phyloP scores from a whole-genome alignment of 2,113 vertebrate species.

The Pelusios castaneus region DNA sequence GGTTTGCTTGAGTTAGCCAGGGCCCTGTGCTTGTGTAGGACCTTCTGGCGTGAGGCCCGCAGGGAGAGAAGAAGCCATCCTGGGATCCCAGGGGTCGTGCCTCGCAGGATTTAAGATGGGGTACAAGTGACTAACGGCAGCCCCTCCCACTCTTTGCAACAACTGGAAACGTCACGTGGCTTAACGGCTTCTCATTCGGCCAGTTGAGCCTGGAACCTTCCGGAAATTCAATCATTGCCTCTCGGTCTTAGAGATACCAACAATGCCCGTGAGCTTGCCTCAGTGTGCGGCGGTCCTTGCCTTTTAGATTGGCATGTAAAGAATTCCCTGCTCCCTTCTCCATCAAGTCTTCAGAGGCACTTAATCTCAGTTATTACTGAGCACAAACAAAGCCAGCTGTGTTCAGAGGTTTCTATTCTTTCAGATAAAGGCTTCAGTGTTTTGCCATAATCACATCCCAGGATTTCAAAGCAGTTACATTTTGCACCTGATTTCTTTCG shows the following conservation, averaged over 20 bases:
- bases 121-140: neutral
- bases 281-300: accelerated
- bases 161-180: neutral
- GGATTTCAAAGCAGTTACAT: neutral
- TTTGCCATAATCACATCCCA: neutral
- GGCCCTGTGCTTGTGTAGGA: neutral
- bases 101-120: neutral
- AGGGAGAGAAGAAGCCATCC: neutral
- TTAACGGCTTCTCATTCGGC: neutral
- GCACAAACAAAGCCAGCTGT: neutral
- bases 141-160: neutral
- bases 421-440: neutral
- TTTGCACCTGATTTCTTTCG: neutral
- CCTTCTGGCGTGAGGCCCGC: neutral
- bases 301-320: neutral
- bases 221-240: neutral
- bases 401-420: neutral
- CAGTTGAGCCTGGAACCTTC: neutral
- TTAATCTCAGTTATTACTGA: neutral
- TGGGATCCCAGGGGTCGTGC: neutral
- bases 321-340: neutral
- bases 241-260: neutral
- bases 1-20: neutral
- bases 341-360: neutral
- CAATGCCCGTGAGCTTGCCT: neutral